A percentile compares a stretch with the other conserved stretches of the same genome.
Conservation (phyloP, 2,888 invertebrate genomes). For the Latrodectus hesperus region DNA sequence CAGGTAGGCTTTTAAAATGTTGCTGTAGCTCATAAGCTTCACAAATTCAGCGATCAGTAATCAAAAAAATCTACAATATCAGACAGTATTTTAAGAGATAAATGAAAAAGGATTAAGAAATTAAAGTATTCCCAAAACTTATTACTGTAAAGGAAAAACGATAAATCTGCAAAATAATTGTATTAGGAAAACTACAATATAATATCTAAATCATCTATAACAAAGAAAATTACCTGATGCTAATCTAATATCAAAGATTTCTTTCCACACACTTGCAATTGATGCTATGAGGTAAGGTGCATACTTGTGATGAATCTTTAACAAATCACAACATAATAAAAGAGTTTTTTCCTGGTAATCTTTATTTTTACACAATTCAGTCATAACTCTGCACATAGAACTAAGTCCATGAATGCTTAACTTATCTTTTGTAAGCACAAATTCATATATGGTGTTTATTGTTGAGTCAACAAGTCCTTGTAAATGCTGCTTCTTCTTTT, state of each 20-base stretch:
- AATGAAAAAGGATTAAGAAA: too few relatives aligned
- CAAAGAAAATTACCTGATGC: background rate
- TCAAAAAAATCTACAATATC: too few relatives aligned
- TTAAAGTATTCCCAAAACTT: too few relatives aligned
- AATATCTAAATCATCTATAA: too few relatives aligned
- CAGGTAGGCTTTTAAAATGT: too few relatives aligned
- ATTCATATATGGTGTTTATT: background rate
- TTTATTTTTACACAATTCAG: conserved; percentile 28
- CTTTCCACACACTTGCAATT: conserved; percentile 32
- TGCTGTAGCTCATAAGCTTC: too few relatives aligned
- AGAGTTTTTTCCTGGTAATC: background rate
- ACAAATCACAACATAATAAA: conserved; percentile 25
- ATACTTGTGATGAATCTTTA: background rate
- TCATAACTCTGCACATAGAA: conserved; percentile 44
- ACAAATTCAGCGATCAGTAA: too few relatives aligned
- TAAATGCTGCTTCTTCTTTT: background rate
- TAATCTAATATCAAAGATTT: conserved; percentile 1
- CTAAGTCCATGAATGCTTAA: conserved; percentile 26
- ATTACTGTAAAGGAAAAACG: too few relatives aligned
- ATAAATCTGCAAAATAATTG: too few relatives aligned
- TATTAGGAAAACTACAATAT: too few relatives aligned
- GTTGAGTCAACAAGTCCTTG: background rate
- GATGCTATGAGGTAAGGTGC: conserved; percentile 45
- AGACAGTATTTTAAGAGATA: too few relatives aligned
- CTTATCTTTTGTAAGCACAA: background rate